phyloP scores from a whole-genome alignment of 2,113 vertebrate genomes.

The Pseudorhombus dupliciocellatus region DNA sequence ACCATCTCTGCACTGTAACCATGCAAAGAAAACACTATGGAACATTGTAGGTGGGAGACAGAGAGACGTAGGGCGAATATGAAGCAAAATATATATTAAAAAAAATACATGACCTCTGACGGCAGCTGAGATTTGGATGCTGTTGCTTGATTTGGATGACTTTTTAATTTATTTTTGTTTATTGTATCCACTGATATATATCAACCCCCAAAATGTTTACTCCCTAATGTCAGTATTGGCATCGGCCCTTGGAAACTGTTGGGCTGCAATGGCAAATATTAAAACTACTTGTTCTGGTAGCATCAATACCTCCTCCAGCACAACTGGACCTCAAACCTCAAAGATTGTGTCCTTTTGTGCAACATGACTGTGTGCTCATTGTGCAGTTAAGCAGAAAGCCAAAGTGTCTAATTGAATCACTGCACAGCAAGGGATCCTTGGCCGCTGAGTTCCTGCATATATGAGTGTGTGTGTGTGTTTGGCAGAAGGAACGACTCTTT shows the following conservation, averaged over 20 bases:
- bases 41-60: slow-evolving; percentile 29
- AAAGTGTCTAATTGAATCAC: slow-evolving; percentile 63
- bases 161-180: too few relatives aligned
- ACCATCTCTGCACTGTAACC: slow-evolving; percentile 4
- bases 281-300: slow-evolving; percentile 29
- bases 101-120: slow-evolving; percentile 1
- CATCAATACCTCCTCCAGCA: slow-evolving; percentile 19
- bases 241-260: too few relatives aligned
- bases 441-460: slow-evolving; percentile 7
- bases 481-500: slow-evolving; percentile 45
- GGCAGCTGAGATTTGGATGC: neutral
- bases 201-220: too few relatives aligned
- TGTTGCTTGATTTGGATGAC: too few relatives aligned
- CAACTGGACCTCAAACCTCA: slow-evolving; percentile 3
- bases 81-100: slow-evolving; percentile 19
- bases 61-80: slow-evolving; percentile 16
- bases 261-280: neutral
- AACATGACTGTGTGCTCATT: slow-evolving; percentile 7
- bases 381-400: slow-evolving; percentile 24
- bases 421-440: slow-evolving; percentile 15
- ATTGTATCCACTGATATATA: too few relatives aligned
- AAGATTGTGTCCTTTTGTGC: slow-evolving; percentile 14
- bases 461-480: slow-evolving; percentile 35
- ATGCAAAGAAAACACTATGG: slow-evolving; percentile 1
- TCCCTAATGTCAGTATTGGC: too few relatives aligned